phyloP scores from a whole-genome alignment of 2,888 invertebrate genomes.

The Orchesella flavescens region DNA sequence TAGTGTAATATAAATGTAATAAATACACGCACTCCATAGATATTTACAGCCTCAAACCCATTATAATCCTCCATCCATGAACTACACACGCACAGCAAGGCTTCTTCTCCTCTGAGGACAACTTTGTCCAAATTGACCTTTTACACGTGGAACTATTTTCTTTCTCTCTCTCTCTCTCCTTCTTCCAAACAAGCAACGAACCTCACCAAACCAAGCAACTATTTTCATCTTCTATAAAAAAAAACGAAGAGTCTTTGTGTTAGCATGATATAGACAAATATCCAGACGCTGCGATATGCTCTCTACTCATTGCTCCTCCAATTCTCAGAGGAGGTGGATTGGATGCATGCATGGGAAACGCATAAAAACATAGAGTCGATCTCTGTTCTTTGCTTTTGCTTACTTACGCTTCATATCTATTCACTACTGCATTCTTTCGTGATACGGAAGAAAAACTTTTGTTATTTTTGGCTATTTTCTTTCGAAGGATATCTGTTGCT shows the following conservation, averaged over 20 bases:
- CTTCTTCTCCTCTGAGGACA: slow-evolving; percentile 69
- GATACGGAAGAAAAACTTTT: neutral
- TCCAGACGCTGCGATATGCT: slow-evolving; percentile 18
- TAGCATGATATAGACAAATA: neutral
- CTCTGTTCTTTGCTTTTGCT: no score
- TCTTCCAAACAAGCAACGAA: slow-evolving; percentile 6
- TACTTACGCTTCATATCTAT: no score
- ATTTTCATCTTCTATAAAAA: slow-evolving; percentile 25
- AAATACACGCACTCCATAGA: neutral
- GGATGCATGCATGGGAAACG: slow-evolving; percentile 35
- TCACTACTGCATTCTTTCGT: no score
- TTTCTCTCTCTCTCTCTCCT: slow-evolving; percentile 41
- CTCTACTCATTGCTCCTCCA: neutral
- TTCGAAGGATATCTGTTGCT: slow-evolving; percentile 15
- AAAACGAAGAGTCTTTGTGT: neutral
- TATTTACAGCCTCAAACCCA: neutral
- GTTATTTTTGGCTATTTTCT: slow-evolving; percentile 24
- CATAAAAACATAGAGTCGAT: slow-evolving; percentile 5
- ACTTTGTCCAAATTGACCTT: slow-evolving; percentile 72
- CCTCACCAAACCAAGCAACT: neutral
- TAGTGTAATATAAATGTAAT: neutral
- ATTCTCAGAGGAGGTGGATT: slow-evolving; percentile 38
- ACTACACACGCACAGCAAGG: slow-evolving; percentile 42
- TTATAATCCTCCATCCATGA: slow-evolving; percentile 8
- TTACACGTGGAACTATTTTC: slow-evolving; percentile 72